These are phyloP conservation scores for Echinarachnius parma DNA, from an alignment of 53 echinoderm and acorn worm genomes.

Conservation along the genomic window DNA sequence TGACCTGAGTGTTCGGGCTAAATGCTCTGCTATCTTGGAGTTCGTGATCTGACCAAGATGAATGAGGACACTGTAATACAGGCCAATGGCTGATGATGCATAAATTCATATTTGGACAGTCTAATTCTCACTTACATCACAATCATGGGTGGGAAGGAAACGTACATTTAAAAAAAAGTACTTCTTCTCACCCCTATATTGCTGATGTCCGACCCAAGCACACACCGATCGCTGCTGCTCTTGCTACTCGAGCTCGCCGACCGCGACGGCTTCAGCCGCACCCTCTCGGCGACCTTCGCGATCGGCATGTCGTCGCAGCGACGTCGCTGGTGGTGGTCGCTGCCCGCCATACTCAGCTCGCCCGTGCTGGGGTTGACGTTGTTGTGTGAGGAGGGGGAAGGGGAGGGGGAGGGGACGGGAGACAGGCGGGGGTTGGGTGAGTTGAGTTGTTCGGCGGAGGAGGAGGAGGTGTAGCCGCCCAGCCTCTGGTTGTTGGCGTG, in stretches of 20 bases:
- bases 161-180: neutral
- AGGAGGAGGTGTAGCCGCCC: conserved; percentile 85
- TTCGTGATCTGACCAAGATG: no score
- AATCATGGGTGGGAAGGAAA: no score
- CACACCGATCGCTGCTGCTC: conserved; percentile 68
- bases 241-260: conserved; percentile 48
- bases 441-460: conserved; percentile 90
- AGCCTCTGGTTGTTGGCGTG: conserved; percentile 65
- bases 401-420: conserved; percentile 53
- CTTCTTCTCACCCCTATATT: conserved; percentile 49
- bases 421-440: conserved; percentile 78
- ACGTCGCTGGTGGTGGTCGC: no score
- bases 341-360: conserved; percentile 79
- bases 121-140: no score
- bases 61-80: no score
- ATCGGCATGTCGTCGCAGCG: conserved; percentile 69
- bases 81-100: no score
- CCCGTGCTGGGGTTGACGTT: conserved; percentile 93
- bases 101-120: no score
- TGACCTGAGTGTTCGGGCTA: no score
- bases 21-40: no score
- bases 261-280: conserved; percentile 77
- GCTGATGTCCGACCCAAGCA: conserved; percentile 76
- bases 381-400: conserved; percentile 48
- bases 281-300: conserved; percentile 93